phyloP scores from a whole-genome alignment of 2,113 vertebrate genomes.

The Hippocampus comes region DNA sequence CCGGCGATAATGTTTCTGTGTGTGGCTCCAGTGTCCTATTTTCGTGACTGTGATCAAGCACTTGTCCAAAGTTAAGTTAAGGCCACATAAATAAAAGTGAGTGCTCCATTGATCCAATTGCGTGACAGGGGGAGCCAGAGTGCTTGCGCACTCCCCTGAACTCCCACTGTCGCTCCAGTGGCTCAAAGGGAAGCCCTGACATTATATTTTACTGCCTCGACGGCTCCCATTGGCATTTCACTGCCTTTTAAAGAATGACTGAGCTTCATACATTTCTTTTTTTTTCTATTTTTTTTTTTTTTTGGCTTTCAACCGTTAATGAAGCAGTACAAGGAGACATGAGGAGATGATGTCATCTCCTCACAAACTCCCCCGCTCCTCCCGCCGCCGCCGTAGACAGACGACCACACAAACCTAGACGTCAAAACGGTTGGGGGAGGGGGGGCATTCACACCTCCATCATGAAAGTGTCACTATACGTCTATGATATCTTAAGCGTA shows the following conservation, averaged over 20 bases:
- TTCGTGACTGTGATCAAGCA: constrained; percentile 58
- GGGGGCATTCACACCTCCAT: constrained; percentile 56
- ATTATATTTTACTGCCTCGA: constrained; percentile 64
- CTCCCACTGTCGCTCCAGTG: constrained; percentile 51
- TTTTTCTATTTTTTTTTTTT: constrained; percentile 21
- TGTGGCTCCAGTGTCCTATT: constrained; percentile 39
- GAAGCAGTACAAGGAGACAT: constrained; percentile 57
- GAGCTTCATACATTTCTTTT: constrained; percentile 51
- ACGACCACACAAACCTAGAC: constrained; percentile 38
- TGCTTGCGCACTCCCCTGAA: constrained; percentile 60
- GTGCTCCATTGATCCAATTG: constrained; percentile 62
- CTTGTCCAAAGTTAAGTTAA: constrained; percentile 51
- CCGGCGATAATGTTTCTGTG: constrained; percentile 53
- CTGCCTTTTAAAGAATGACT: constrained; percentile 64
- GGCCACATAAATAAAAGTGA: constrained; percentile 60
- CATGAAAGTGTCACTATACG: constrained; percentile 57
- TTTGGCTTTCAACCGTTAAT: constrained; percentile 41
- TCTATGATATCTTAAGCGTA: constrained; percentile 57
- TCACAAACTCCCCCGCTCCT: constrained; percentile 31
- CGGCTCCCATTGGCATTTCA: constrained; percentile 64
- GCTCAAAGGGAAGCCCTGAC: constrained; percentile 64
- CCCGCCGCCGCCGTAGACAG: constrained; percentile 28
- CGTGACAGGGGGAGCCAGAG: constrained; percentile 57
- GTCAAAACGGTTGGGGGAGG: constrained; percentile 31
- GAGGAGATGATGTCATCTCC: constrained; percentile 62